These are phyloP conservation scores for Zaprionus davidi DNA, from an alignment of 1,140 invertebrate species.

Conservation along the genomic window DNA sequence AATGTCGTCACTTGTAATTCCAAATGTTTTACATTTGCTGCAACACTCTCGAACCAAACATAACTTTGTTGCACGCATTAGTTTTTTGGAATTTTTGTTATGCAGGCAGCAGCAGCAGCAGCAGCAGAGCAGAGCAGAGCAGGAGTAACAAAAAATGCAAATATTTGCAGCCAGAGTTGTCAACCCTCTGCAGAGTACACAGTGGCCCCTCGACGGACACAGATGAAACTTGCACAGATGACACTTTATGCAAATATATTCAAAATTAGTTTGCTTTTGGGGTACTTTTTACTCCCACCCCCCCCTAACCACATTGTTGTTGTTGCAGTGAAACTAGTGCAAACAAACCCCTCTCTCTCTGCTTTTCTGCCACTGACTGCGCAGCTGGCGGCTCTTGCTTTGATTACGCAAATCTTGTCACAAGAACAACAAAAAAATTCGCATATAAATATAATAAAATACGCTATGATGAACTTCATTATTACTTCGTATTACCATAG, in stretches of 20 bases:
- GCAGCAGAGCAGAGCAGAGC: background rate
- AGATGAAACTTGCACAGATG: constrained; percentile 68
- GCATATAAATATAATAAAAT: constrained; percentile 10
- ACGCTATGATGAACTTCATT: constrained; percentile 3
- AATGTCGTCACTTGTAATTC: constrained; percentile 73
- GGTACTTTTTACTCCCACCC: constrained; percentile 14
- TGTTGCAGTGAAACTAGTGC: background rate
- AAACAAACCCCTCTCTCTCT: constrained; percentile 1
- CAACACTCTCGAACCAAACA: constrained; percentile 13
- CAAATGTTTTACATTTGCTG: constrained; percentile 63
- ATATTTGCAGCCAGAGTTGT: constrained; percentile 61
- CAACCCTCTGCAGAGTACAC: constrained; percentile 29
- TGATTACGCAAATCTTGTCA: constrained; percentile 30
- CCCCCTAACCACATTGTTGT: constrained; percentile 3
- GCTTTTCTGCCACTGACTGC: background rate
- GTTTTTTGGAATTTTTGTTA: constrained; percentile 64
- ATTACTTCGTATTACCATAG: background rate
- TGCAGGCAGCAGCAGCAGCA: constrained; percentile 35
- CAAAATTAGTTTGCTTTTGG: constrained; percentile 75
- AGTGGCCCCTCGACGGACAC: constrained; percentile 48
- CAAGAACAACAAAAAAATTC: constrained; percentile 4
- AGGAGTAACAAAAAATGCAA: constrained; percentile 57
- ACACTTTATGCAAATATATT: constrained; percentile 79
- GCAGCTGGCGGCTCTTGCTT: constrained; percentile 33
- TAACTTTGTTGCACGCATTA: constrained; percentile 53